phyloP scores from a whole-genome alignment of 1,140 invertebrate genomes.

The Myzus persicae region DNA sequence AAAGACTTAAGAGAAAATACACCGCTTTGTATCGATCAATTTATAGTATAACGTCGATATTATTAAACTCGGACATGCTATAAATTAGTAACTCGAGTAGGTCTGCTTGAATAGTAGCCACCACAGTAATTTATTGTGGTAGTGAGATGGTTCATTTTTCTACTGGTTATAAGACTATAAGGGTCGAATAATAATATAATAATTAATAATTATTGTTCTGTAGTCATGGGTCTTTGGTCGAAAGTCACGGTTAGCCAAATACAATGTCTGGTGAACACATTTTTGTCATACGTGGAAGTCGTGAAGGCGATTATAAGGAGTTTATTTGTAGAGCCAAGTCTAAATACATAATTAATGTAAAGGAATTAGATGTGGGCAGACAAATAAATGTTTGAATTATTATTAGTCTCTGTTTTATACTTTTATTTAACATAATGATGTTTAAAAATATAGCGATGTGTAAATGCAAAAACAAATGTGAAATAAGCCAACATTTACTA shows the following conservation, averaged over 20 bases:
- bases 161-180: background rate
- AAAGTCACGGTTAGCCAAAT: background rate
- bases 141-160: background rate
- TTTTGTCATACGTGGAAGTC: background rate
- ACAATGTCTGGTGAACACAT: background rate
- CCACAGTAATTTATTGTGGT: background rate
- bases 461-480: background rate
- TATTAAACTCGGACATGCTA: background rate
- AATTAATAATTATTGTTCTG: background rate
- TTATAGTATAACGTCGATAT: background rate
- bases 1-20: background rate
- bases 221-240: background rate
- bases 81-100: background rate
- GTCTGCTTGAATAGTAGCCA: background rate
- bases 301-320: background rate
- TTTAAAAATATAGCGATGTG: conserved; percentile 32
- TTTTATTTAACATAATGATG: background rate
- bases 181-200: background rate
- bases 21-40: background rate
- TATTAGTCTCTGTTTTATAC: background rate
- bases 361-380: background rate
- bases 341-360: conserved; percentile 23
- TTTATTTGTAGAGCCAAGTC: background rate
- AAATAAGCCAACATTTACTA: background rate
- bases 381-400: background rate